Evolutionary conservation across 2,797 vertebrate species (phyloP).

Genomic region (Capromys pilorides): DNA sequence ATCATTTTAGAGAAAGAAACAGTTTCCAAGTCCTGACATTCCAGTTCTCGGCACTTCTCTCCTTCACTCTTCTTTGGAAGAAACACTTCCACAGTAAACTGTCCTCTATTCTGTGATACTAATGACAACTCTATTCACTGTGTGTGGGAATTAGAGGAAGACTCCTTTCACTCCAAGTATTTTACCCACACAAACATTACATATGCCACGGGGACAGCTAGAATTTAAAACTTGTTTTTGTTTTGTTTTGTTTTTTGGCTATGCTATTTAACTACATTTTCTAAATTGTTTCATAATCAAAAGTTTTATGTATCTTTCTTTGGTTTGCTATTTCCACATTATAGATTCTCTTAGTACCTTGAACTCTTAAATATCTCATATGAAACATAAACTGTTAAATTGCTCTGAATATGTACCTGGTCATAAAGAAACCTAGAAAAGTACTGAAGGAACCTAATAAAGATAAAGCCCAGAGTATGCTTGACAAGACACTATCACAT

Average conservation of each 20-base stretch:
- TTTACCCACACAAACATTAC: constrained; percentile 20
- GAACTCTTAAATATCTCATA: background rate
- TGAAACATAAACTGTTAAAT: background rate
- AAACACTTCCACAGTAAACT: background rate
- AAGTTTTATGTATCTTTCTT: background rate
- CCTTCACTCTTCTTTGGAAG: background rate
- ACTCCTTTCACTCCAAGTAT: background rate
- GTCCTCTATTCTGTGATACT: background rate
- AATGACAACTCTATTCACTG: background rate
- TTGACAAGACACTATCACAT: background rate
- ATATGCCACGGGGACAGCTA: background rate
- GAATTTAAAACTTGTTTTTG: background rate
- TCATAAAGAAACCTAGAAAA: background rate
- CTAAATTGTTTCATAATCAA: background rate
- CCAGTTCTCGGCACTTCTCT: background rate
- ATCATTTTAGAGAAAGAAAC: background rate
- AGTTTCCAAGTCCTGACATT: background rate
- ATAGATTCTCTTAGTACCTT: background rate
- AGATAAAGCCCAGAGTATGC: background rate
- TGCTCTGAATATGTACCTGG: background rate
- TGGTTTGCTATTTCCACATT: background rate
- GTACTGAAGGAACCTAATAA: background rate
- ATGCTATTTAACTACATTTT: background rate
- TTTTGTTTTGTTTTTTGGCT: background rate
- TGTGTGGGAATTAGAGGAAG: background rate